Evolutionary conservation across 2,797 vertebrate species (phyloP), one percentile per base, ranked within the genome.

Genomic region (Acanthiza pusilla): DNA sequence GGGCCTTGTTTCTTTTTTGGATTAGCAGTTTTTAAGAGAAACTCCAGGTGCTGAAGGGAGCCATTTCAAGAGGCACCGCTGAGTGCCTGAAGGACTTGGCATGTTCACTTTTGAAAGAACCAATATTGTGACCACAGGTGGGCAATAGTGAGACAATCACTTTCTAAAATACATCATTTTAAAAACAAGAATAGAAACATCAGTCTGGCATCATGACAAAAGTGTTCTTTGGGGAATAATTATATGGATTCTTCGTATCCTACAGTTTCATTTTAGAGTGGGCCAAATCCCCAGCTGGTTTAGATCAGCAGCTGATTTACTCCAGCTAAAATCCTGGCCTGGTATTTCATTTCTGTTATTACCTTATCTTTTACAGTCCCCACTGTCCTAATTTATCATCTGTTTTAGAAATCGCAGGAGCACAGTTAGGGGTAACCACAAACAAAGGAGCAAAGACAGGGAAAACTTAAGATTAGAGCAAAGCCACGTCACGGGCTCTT

Each of bases 101-200:
- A 68, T 43, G 65, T 16, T 95, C 60, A 14, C 83, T 83, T 93
- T 47, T 82, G 88, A 89, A 93, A 95, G 94, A 95, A 90, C 73
- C 94, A 85, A 76, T 94, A 94, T 71, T 92, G 91, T 65, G 89
- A 96, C 91, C 94, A 95, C 95, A 95, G 94, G 95, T 96, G 93
- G 95, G 94, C 95, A 95, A 96, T 60, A 94, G 94, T 93, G 95
- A 96, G 94, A 96, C 93, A 96, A 95, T 88, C 91, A 38, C 90
- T 93, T 94, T 94, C 85, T 85, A 93, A 94, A 96, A 96, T 80
- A 89, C 93, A 95, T 94, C 78, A 96, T 92, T 96, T 94, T 94
- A 90, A 89, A 96, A 96, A 97, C 89, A 96, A 93, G 94, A 96
- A 97, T 94, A 96, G 94, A 96, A 95, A 96, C 88, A 95, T 95